Conservation (phyloP, 2,797 vertebrate genomes). For the Sebastes hopkinsi region DNA sequence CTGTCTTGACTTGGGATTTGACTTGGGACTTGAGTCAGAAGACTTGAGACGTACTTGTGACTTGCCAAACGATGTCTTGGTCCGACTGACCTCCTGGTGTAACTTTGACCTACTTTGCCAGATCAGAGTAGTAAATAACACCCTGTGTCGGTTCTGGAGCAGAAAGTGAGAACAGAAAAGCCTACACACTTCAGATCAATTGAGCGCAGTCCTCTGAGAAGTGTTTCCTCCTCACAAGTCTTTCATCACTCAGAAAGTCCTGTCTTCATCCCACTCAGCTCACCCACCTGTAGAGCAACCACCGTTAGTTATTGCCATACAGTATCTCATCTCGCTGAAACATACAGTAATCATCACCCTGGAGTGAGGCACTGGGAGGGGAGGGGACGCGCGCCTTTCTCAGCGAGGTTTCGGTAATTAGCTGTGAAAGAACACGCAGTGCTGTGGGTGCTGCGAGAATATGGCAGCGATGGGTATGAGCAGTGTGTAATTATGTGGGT, state of each 20-base stretch:
- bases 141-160: slow-evolving; percentile 20
- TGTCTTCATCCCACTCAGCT: slow-evolving; percentile 41
- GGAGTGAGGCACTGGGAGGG: slow-evolving; percentile 38
- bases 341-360: slow-evolving; percentile 55
- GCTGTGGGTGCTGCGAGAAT: slow-evolving; percentile 62
- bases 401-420: slow-evolving; percentile 73
- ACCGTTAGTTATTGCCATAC: slow-evolving; percentile 13
- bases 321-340: slow-evolving; percentile 42
- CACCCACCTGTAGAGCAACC: slow-evolving; percentile 54
- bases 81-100: neutral
- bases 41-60: neutral
- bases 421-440: slow-evolving; percentile 61
- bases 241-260: slow-evolving; percentile 45
- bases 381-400: slow-evolving; percentile 38
- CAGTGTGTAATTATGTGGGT: slow-evolving; percentile 77
- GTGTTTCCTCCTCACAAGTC: slow-evolving; percentile 37
- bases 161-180: slow-evolving; percentile 15
- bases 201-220: slow-evolving; percentile 33
- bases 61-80: neutral
- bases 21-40: neutral
- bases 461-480: slow-evolving; percentile 59
- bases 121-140: neutral
- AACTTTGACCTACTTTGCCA: neutral
- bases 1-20: no score
- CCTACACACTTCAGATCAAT: slow-evolving; percentile 15